Base-by-base conservation (phyloP, 2,888 invertebrate genomes). In the Pseudococcus jackbeardsleyi region DNA sequence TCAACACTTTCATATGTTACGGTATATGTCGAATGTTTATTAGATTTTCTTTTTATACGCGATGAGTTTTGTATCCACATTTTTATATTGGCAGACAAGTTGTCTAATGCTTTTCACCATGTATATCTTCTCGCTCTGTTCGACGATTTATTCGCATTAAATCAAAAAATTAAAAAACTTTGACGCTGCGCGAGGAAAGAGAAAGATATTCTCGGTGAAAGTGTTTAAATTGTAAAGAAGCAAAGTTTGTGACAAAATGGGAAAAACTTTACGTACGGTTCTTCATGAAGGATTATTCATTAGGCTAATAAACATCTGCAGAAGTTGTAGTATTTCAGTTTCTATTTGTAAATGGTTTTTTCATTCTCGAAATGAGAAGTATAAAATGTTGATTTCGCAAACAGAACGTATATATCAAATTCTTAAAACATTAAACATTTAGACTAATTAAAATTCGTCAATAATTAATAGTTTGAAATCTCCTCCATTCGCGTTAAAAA, bases 311-410 rank as follows among this genome's bases (percentile, higher is more conserved):
- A 72, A 72, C 68, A 72, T 72, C 33, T 72, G 68, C 11, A 33
- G 26, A 72, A 72, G 68, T 72, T 72, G 68, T 72, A 33, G 68
- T 72, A 15, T 72, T 72, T 72, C 68, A 72, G 26, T 12, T 72
- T 12, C 12, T 72, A 12, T 26, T 33, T 72, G 68, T 72, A 33
- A 26, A 72, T 72, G 33, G 12, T 26, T 72, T 72, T 72, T 72
- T 26, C 68, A 72, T 72, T 33, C 15, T 72, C 12, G 4, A 12
- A 33, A 26, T 5, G 9, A 59, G n/a, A 19, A 12, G 68, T 11
- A 72, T 72, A 72, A 72, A 72, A 72, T 72, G 68, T 26, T 72
- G 68, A 72, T 72, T 26, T 72, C 33, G 68, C n/a, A 26, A 59
- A 33, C 64, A 15, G 68, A 72, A 26, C 59, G 8, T 59, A 59